Evolutionary conservation across 2,888 invertebrate species (phyloP), one percentile per base, ranked within the genome.

Genomic region (Trissolcus brochymenae): DNA sequence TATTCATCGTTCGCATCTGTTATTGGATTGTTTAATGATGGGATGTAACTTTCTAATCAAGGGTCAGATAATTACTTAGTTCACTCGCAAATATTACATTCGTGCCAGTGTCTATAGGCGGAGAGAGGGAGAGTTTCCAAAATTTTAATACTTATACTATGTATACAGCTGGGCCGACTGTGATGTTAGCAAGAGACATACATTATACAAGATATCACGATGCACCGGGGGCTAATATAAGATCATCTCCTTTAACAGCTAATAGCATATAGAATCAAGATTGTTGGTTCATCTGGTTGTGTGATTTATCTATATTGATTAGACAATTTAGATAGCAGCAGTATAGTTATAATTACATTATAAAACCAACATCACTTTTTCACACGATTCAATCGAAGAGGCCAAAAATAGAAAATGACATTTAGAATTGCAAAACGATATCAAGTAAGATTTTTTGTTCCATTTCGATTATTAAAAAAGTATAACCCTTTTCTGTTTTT

Each of bases 11-110:
- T 25, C 49, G 29, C 21, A 57, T 66, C 51, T 57, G 50, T 57
- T 66, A 66, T 57, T 50, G 56, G 35, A 65, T 49, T 65, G 56
- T 40, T 56, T 35, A 50, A 55, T 56, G 56, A 56, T 29, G 50
- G 35, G 19, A 55, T 55, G n/a, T 7, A n/a, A 19, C 14, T 49
- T 65, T 65, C 53, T 56, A 65, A 55, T 65, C 53, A 13, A 25
- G 14, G 6, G 4, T 25, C 7, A 14, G 7, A 40, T 43, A 41
- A 57, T 57, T 55, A 16, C 14, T 40, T 51, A 51, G 17, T 51
- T 17, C 19, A 51, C 21, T 51, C 0, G 21, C n/a, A 13, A 17
- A 53, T 35, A 35, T 35, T 35, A 35, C 35, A 35, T 35, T 35
- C 35, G 35, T 35, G 35, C 4, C 9, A 35, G 35, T 35, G 35